phyloP scores from a whole-genome alignment of 2,888 invertebrate species.

The Tiliacea citrago region DNA sequence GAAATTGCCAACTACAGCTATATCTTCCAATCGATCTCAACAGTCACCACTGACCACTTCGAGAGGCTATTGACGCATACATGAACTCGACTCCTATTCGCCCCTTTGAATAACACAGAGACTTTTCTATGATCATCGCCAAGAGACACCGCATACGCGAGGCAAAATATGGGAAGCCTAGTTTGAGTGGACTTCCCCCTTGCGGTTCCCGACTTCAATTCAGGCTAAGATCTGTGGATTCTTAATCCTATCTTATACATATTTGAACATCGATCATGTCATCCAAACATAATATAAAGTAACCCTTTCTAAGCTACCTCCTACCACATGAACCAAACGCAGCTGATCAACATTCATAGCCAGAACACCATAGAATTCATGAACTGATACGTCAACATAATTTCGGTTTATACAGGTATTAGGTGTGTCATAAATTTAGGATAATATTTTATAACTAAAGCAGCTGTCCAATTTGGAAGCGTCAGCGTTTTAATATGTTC shows the following conservation, averaged over 20 bases:
- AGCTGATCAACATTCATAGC: constrained; percentile 29
- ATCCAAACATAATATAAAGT: background rate
- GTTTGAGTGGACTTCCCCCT: background rate
- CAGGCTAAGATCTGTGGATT: too few species aligned
- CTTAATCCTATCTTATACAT: background rate
- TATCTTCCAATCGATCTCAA: constrained; percentile 4
- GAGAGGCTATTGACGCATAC: background rate
- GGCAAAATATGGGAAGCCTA: background rate
- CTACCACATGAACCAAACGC: background rate
- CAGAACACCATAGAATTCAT: constrained; percentile 69
- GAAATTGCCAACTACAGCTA: constrained; percentile 46
- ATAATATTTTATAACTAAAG: constrained; percentile 72
- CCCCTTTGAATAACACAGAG: background rate
- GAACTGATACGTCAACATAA: constrained; percentile 80
- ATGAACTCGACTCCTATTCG: background rate
- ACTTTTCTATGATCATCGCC: background rate
- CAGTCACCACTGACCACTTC: constrained; percentile 4
- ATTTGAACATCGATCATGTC: background rate
- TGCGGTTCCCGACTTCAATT: background rate
- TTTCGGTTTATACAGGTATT: constrained; percentile 78
- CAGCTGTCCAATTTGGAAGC: constrained; percentile 14
- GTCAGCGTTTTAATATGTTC: constrained; percentile 11
- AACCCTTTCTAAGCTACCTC: background rate
- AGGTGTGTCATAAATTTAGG: constrained; percentile 75
- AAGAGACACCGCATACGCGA: background rate